Base-by-base conservation (phyloP, 1,140 invertebrate species). In the Gonioctena quinquepunctata region DNA sequence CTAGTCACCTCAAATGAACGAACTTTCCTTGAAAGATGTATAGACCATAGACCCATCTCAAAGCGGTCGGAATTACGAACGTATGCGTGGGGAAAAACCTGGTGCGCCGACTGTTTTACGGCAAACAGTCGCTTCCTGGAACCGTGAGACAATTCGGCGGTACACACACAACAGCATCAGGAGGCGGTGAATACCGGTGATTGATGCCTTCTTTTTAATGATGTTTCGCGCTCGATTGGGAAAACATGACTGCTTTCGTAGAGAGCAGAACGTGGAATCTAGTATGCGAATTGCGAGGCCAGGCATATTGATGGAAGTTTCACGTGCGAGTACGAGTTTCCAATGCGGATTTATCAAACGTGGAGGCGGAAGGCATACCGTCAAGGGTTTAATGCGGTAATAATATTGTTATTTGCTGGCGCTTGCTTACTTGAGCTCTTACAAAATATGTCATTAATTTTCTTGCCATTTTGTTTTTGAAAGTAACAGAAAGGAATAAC, bases 161-260 rank as follows among this genome's bases (percentile, higher is more conserved):
- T n/a, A 42, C 50, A 54, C 50, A 54, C 50, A 18, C 13, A 13
- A 11, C 50, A 42, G 33, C 16, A 42, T 42, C 13, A 54, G 50
- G 50, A 54, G 50, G 50, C 50, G 50, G 50, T 18, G 5, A 54
- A 22, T 22, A 54, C 2, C 13, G 50, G 50, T 54, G 50, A 54
- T 54, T 54, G 50, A 54, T 54, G 50, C 50, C 7, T 54, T 54
- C 19, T 54, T 22, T n/a, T 18, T 54, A 54, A 54, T 54, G 50
- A 54, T 54, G 50, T 52, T 54, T 13, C 50, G 50, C 50, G 18
- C 33, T 42, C 33, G 3, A 42, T 42, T 42, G 16, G 33, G n/a
- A 8, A 42, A 11, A 42, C 33, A 42, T 42, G 33, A 42, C 33
- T n/a, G 33, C n/a, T 42, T 42, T 42, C 33, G 33, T 11, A 8